phyloP scores from a whole-genome alignment of 2,888 invertebrate species.

The Zaprionus obscuricornis region DNA sequence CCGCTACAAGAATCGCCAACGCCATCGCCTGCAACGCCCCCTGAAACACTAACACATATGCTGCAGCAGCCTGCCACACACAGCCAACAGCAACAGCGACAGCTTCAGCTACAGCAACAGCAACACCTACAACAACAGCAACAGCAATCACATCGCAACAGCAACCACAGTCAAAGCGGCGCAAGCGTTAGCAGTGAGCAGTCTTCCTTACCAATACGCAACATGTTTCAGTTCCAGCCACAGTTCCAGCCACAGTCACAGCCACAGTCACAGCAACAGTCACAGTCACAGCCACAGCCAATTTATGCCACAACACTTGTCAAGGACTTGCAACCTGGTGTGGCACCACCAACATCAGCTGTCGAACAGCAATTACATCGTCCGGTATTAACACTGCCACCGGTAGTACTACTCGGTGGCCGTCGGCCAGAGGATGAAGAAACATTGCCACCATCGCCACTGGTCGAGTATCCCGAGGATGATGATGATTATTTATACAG shows the following conservation, averaged over 20 bases:
- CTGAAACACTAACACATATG: slow-evolving; percentile 39
- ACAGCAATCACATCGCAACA: slow-evolving; percentile 4
- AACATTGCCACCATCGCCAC: slow-evolving; percentile 87
- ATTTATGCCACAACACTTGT: not conserved
- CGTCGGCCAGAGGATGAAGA: slow-evolving; percentile 83
- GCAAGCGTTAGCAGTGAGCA: slow-evolving; percentile 17
- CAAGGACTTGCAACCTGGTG: slow-evolving; percentile 4
- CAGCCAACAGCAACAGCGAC: slow-evolving; percentile 2
- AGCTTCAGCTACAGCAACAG: not conserved
- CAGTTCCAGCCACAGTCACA: slow-evolving; percentile 62
- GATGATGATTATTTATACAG: slow-evolving; percentile 86
- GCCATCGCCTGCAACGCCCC: slow-evolving; percentile 28
- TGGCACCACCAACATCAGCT: slow-evolving; percentile 36
- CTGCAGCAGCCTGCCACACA: slow-evolving; percentile 12
- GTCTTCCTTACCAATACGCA: slow-evolving; percentile 56
- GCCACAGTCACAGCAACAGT: slow-evolving; percentile 32
- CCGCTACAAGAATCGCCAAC: slow-evolving; percentile 30
- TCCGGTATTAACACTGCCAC: slow-evolving; percentile 84
- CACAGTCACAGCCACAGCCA: slow-evolving; percentile 2
- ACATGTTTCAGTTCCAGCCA: slow-evolving; percentile 70
- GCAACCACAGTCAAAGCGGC: slow-evolving; percentile 34
- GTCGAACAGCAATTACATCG: slow-evolving; percentile 80
- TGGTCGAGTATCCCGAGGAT: slow-evolving; percentile 95
- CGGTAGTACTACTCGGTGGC: slow-evolving; percentile 84
- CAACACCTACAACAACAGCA: too few relatives aligned